Evolutionary conservation across 2,888 invertebrate species (phyloP).

Genomic region (Molanna angustata): DNA sequence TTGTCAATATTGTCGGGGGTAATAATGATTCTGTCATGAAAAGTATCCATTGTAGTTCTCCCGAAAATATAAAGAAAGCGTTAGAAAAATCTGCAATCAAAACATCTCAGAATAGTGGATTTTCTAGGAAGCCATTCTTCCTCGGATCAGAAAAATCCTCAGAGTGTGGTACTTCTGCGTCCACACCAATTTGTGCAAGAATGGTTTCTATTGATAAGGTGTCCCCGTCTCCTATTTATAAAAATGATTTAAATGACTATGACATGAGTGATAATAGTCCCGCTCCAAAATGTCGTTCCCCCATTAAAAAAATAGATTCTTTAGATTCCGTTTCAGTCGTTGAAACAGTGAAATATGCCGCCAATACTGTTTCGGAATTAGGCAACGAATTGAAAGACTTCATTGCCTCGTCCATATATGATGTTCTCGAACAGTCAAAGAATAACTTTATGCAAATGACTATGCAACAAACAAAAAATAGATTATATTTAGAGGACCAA

Average conservation of each 20-base stretch:
- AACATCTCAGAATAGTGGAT: neutral
- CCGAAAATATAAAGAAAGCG: neutral
- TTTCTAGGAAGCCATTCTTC: conserved; percentile 2
- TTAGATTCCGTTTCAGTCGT: conserved; percentile 36
- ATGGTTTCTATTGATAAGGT: conserved; percentile 9
- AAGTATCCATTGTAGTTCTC: neutral
- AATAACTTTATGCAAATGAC: conserved; percentile 51
- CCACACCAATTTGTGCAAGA: conserved; percentile 22
- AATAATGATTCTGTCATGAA: conserved; percentile 1
- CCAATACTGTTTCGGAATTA: conserved; percentile 29
- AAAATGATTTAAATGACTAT: conserved; percentile 6
- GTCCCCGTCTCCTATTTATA: conserved; percentile 20
- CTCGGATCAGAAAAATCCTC: neutral
- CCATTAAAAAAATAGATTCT: conserved; percentile 20
- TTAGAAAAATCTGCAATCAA: neutral
- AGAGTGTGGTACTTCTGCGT: conserved; percentile 11
- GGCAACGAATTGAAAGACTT: conserved; percentile 51
- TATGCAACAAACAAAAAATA: conserved; percentile 52
- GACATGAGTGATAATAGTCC: conserved; percentile 9
- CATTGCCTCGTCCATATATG: conserved; percentile 43
- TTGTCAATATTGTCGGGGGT: conserved; percentile 24
- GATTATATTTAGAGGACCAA: conserved; percentile 49
- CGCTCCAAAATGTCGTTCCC: conserved; percentile 1
- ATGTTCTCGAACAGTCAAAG: conserved; percentile 47
- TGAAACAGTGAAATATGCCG: conserved; percentile 30